phyloP scores from a whole-genome alignment of 1,140 invertebrate species.

The Neuroterus valhalla region DNA sequence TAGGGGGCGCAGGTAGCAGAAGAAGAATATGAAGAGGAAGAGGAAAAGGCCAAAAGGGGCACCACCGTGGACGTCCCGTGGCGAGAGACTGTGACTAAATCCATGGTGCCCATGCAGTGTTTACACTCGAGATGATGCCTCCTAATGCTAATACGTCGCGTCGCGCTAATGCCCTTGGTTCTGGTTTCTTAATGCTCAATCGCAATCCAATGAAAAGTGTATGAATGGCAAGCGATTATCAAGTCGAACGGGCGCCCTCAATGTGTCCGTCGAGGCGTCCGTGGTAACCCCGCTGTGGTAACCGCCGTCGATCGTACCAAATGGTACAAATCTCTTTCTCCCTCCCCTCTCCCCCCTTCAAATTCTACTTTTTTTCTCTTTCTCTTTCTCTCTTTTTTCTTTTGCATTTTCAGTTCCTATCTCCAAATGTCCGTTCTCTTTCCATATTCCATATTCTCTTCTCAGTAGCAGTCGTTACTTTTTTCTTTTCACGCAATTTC shows the following conservation, averaged over 20 bases:
- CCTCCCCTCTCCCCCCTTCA: conserved; percentile 30
- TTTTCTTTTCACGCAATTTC: too few species aligned
- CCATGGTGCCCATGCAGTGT: conserved; percentile 73
- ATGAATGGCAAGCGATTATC: conserved; percentile 75
- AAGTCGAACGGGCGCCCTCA: conserved; percentile 74
- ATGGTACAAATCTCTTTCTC: conserved; percentile 63
- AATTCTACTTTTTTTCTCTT: conserved; percentile 38
- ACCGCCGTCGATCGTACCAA: conserved; percentile 71
- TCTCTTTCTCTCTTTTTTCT: conserved; percentile 22
- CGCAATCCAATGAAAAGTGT: conserved; percentile 76
- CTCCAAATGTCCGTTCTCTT: conserved; percentile 44
- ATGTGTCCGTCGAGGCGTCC: conserved; percentile 76
- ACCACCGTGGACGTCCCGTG: conserved; percentile 63
- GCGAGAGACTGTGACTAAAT: conserved; percentile 74
- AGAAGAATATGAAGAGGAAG: conserved; percentile 41
- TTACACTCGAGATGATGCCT: conserved; percentile 76
- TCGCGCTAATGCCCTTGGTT: conserved; percentile 59
- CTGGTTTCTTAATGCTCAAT: conserved; percentile 74
- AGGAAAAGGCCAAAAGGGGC: conserved; percentile 47
- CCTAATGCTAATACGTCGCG: conserved; percentile 74
- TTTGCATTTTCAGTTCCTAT: neutral
- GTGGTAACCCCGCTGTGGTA: conserved; percentile 72
- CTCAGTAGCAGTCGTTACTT: neutral
- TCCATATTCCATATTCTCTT: conserved; percentile 37
- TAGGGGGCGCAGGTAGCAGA: neutral